phyloP scores from a whole-genome alignment of 2,113 vertebrate genomes.

The Malurus cyaneus region DNA sequence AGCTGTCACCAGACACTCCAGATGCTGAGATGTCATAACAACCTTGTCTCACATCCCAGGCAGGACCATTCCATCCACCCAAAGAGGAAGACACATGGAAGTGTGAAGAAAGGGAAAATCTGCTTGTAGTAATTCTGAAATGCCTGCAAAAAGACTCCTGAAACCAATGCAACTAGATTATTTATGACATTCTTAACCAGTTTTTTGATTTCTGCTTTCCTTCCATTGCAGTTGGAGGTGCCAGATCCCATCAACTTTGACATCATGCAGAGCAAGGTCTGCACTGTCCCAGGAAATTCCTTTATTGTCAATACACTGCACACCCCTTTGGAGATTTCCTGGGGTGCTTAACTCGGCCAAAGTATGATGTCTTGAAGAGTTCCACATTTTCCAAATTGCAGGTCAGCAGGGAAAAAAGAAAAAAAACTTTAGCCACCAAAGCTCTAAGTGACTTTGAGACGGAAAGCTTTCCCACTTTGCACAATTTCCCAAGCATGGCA shows the following conservation, averaged over 20 bases:
- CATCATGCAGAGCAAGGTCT: not conserved
- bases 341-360: not conserved
- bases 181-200: not conserved
- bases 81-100: not conserved
- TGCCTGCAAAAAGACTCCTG: not conserved
- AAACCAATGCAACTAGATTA: not conserved
- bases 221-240: not conserved
- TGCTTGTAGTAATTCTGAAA: not conserved
- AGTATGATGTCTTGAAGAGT: not conserved
- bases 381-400: not conserved
- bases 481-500: not conserved
- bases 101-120: not conserved
- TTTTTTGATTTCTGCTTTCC: not conserved
- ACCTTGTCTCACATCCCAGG: not conserved
- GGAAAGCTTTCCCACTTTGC: not conserved
- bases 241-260: not conserved
- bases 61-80: not conserved
- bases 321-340: not conserved
- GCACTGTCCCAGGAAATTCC: not conserved
- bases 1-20: not conserved
- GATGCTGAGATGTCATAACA: not conserved
- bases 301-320: not conserved
- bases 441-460: not conserved
- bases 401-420: not conserved
- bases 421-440: not conserved